Base-by-base conservation (phyloP, 2,888 invertebrate genomes). In the Nasonia oneida region DNA sequence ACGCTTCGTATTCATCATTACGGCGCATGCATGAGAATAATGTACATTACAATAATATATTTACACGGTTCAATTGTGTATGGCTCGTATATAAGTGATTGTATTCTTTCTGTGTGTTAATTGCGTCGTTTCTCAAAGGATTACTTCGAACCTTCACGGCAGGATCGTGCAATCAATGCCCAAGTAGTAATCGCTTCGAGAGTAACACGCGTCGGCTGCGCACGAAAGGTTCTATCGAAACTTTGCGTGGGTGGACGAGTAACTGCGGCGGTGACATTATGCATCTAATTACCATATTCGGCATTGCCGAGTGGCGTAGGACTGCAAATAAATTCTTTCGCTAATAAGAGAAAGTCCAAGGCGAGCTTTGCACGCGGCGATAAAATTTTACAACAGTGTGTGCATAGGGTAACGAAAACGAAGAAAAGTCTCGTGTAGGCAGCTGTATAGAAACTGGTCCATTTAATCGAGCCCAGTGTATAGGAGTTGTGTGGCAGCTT, bases 221-320 rank as follows among this genome's bases (percentile, higher is more conserved):
- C 73, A 83, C 18, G 71, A 77, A 33, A 5, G 0, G 18, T 70
- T 70, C 53, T 73, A 77, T 33, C 18, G 70, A 76, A 76, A 76
- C 39, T 29, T 39, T 53, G 53, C 83, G 64, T 83, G 57, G 73
- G 78, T 37, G 64, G 61, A 73, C 61, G 50, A 67, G 74, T 73
- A 39, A 67, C 23, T 71, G 53, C 39, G 67, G 23, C 47, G 47
- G 8, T 42, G 23, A 47, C 76, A 75, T 50, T 23, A 61, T 61
- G 64, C 73, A 37, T 23, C 33, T 33, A 67, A 64, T 81, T 75
- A 64, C 64, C 47, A 53, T 71, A 23, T n/a, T 39, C 18, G 23
- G 39, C 12, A 39, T 42, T 23, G 23, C 42, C 3, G 1, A 15
- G n/a, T 3, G 18, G 42, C n/a, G 23, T 47, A 23, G n/a, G 42